Evolutionary conservation across 2,888 invertebrate species (phyloP).

Genomic region (Stenotaenia linearis): DNA sequence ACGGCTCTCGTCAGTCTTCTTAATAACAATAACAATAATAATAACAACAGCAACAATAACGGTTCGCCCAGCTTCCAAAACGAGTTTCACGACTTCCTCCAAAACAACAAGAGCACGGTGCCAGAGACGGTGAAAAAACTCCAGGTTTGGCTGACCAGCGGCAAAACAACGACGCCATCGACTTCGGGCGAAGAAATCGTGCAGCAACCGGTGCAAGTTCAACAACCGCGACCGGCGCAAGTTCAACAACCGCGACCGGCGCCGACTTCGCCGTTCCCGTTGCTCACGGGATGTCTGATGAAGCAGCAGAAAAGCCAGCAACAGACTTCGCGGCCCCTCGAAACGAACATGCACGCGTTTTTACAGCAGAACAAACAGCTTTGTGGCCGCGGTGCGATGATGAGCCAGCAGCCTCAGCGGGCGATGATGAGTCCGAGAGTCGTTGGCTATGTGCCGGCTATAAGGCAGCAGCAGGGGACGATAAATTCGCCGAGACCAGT

Average conservation of each 20-base stretch:
- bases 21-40: too few species aligned
- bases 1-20: too few species aligned
- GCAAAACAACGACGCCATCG: too few species aligned
- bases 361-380: not conserved
- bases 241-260: not conserved
- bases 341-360: not conserved
- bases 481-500: not conserved
- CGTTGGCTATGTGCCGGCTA: not conserved
- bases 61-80: too few species aligned
- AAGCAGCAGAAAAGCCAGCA: not conserved
- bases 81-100: too few species aligned
- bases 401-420: not conserved
- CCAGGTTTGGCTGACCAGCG: too few species aligned
- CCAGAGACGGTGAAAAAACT: too few species aligned
- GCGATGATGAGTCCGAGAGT: not conserved
- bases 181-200: too few species aligned
- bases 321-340: not conserved
- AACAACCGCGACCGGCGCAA: not conserved
- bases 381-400: not conserved
- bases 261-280: not conserved
- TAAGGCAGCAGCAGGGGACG: not conserved
- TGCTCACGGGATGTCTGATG: not conserved
- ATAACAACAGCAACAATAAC: too few species aligned
- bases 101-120: too few species aligned
- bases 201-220: not conserved